phyloP scores from a whole-genome alignment of 2,888 invertebrate species.

The Epinotia brunnichana region DNA sequence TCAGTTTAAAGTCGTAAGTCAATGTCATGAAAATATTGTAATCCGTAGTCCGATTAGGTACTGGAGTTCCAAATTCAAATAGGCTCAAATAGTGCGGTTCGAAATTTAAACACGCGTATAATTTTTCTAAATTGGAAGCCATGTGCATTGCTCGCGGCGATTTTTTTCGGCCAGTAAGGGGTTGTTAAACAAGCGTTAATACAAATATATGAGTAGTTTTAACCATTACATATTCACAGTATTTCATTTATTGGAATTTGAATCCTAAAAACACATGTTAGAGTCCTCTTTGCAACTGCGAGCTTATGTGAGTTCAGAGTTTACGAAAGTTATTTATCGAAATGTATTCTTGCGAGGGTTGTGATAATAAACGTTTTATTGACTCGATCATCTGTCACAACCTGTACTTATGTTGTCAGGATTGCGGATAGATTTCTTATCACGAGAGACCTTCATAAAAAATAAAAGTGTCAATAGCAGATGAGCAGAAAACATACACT shows the following conservation, averaged over 20 bases:
- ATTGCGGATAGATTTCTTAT: too few species aligned
- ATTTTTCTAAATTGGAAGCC: constrained; percentile 73
- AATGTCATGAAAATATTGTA: constrained; percentile 47
- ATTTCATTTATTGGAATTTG: not conserved
- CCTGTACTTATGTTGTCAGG: constrained; percentile 36
- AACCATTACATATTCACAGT: not conserved
- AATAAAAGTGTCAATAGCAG: too few species aligned
- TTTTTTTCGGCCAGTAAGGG: constrained; percentile 52
- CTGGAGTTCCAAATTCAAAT: constrained; percentile 63
- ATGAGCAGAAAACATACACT: too few species aligned
- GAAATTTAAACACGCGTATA: constrained; percentile 77
- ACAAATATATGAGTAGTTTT: constrained; percentile 60
- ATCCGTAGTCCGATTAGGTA: constrained; percentile 78
- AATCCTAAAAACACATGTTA: not conserved
- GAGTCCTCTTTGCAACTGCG: not conserved
- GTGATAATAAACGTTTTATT: constrained; percentile 77
- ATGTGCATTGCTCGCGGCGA: constrained; percentile 74
- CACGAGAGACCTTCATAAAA: too few species aligned
- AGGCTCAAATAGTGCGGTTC: constrained; percentile 69
- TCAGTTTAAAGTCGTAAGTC: not conserved
- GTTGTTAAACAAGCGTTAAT: constrained; percentile 66
- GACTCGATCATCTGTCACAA: constrained; percentile 50
- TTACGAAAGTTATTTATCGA: not conserved
- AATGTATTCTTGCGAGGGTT: constrained; percentile 68
- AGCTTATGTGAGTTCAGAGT: not conserved